Evolutionary conservation across 2,888 invertebrate genomes (phyloP).

Genomic region (Hetaerina titia): DNA sequence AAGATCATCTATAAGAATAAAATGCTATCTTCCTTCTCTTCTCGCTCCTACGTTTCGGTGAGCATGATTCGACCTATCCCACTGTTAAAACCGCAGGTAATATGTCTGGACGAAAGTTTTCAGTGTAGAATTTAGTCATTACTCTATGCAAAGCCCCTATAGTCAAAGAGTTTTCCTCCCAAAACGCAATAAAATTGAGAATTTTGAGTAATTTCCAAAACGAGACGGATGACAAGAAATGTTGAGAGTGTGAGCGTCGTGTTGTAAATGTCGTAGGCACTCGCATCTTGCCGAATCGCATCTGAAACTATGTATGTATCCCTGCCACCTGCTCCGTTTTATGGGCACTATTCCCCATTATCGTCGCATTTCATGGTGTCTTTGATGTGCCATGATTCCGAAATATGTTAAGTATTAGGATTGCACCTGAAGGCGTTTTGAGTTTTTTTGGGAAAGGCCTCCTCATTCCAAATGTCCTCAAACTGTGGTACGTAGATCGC

Average conservation of each 20-base stretch:
- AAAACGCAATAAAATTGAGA: neutral
- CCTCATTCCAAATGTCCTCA: neutral
- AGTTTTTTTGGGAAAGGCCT: neutral
- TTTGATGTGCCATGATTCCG: neutral
- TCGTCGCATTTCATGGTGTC: neutral
- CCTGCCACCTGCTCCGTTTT: neutral
- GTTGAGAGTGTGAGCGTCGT: too few relatives aligned
- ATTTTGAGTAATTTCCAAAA: neutral
- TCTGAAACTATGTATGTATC: neutral
- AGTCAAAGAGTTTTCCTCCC: neutral
- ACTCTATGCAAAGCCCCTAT: too few relatives aligned
- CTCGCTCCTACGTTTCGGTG: too few relatives aligned
- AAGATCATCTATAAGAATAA: too few relatives aligned
- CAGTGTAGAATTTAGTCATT: too few relatives aligned
- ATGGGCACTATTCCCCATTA: neutral
- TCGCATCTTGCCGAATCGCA: neutral
- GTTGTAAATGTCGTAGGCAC: neutral
- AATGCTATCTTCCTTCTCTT: too few relatives aligned
- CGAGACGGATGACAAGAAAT: neutral
- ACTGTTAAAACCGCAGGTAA: too few relatives aligned
- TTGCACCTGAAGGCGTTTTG: neutral
- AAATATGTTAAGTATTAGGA: neutral
- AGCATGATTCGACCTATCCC: too few relatives aligned
- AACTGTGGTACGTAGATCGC: neutral
- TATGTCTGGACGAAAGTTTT: too few relatives aligned